These are phyloP conservation scores for Tragelaphus imberbis DNA, from an alignment of 2,113 vertebrate species.

Conservation along the genomic window DNA sequence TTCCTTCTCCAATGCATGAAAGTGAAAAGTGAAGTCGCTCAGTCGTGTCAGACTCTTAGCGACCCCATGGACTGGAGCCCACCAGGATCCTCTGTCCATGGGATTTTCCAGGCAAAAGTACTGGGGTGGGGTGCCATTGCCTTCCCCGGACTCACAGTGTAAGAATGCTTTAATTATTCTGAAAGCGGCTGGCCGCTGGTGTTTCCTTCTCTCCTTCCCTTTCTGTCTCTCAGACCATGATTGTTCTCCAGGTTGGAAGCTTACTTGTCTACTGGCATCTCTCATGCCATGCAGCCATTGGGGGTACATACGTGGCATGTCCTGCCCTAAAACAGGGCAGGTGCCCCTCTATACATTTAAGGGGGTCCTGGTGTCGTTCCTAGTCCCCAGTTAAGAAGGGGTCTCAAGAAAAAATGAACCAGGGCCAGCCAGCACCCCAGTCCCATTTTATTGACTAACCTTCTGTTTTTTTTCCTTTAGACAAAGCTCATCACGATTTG, in stretches of 20 bases:
- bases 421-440: background rate
- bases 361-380: background rate
- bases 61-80: too few relatives aligned
- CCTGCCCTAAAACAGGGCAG: background rate
- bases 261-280: background rate
- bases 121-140: too few relatives aligned
- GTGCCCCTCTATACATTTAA: background rate
- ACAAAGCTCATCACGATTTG: background rate
- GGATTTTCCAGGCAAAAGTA: too few relatives aligned
- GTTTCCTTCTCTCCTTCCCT: background rate
- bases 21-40: too few relatives aligned
- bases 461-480: background rate
- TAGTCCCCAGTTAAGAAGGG: background rate
- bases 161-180: conserved; percentile 38
- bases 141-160: background rate
- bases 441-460: background rate
- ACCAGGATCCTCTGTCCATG: too few relatives aligned
- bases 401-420: background rate
- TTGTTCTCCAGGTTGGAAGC: background rate
- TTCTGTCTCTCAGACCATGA: background rate
- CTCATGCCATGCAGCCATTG: background rate
- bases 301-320: rapidly evolving
- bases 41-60: too few relatives aligned
- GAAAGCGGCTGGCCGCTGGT: background rate
- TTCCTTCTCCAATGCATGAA: too few relatives aligned